Evolutionary conservation across 2,797 vertebrate species (phyloP).

Genomic region (Caiman crocodilus): DNA sequence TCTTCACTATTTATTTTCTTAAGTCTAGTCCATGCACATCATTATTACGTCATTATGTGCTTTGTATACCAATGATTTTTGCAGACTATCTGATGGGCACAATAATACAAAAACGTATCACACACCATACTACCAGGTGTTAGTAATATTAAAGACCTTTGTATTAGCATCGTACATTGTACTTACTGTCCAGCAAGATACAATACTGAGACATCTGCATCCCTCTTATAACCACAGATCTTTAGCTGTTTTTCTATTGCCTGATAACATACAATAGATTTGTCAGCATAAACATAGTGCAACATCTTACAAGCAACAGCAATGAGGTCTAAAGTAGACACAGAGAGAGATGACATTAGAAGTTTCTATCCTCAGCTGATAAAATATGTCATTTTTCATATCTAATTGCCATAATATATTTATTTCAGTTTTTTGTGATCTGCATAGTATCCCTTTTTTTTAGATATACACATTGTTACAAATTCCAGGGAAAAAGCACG

Average conservation of each 20-base stretch:
- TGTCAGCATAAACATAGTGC: conserved; percentile 43
- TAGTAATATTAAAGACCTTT: background rate
- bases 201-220: conserved; percentile 80
- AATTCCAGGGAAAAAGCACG: background rate
- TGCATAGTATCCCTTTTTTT: conserved; percentile 37
- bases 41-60: background rate
- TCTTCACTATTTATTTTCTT: background rate
- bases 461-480: background rate
- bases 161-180: background rate
- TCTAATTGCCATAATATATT: conserved; percentile 25
- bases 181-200: conserved; percentile 85
- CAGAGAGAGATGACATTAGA: background rate
- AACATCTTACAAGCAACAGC: conserved; percentile 46
- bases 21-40: fast-evolving
- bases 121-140: background rate
- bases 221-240: conserved; percentile 79
- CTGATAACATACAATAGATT: conserved; percentile 75
- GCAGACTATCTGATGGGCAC: background rate
- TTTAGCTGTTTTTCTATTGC: conserved; percentile 78
- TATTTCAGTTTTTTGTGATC: conserved; percentile 27
- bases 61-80: background rate
- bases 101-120: background rate
- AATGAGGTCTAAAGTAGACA: conserved; percentile 39
- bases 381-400: conserved; percentile 26
- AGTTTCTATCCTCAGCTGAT: conserved; percentile 38